Evolutionary conservation across 2,888 invertebrate species (phyloP).

Genomic region (Chymomyza procnemis): DNA sequence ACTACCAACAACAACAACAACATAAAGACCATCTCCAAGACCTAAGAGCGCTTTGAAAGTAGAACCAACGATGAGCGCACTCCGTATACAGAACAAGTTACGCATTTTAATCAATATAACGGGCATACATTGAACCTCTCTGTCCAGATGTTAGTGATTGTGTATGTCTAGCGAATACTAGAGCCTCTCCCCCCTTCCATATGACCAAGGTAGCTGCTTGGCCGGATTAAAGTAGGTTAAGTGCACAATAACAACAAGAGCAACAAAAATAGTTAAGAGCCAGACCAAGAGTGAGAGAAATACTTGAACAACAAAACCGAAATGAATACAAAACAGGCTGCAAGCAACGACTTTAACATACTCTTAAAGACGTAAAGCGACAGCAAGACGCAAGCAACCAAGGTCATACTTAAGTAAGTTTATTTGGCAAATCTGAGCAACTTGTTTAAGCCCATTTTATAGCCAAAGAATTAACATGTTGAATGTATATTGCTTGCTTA

Average conservation of each 20-base stretch:
- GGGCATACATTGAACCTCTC: slow-evolving; percentile 34
- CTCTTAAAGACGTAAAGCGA: neutral
- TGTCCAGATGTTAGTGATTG: slow-evolving; percentile 5
- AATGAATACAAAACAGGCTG: slow-evolving; percentile 54
- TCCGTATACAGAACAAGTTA: slow-evolving; percentile 57
- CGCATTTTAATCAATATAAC: slow-evolving; percentile 72
- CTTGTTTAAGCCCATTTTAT: too few species aligned
- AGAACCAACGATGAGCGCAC: slow-evolving; percentile 38
- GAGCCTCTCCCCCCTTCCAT: too few species aligned
- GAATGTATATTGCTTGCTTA: neutral
- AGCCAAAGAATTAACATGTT: too few species aligned
- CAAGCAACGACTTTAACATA: neutral
- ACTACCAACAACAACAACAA: slow-evolving; percentile 17
- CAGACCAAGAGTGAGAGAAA: slow-evolving; percentile 47
- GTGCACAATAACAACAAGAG: slow-evolving; percentile 33
- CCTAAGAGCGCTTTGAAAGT: slow-evolving; percentile 40
- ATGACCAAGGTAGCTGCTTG: slow-evolving; percentile 28
- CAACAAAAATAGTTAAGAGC: slow-evolving; percentile 16
- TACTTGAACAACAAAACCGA: slow-evolving; percentile 48
- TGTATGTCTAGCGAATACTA: slow-evolving; percentile 25
- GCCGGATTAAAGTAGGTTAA: slow-evolving; percentile 71
- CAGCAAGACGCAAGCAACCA: too few species aligned
- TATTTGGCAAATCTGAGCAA: too few species aligned
- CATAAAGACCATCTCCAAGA: slow-evolving; percentile 4
- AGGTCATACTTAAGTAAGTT: too few species aligned